These are phyloP conservation scores for Trichechus manatus DNA, from an alignment of 2,113 vertebrate species.

Conservation along the genomic window DNA sequence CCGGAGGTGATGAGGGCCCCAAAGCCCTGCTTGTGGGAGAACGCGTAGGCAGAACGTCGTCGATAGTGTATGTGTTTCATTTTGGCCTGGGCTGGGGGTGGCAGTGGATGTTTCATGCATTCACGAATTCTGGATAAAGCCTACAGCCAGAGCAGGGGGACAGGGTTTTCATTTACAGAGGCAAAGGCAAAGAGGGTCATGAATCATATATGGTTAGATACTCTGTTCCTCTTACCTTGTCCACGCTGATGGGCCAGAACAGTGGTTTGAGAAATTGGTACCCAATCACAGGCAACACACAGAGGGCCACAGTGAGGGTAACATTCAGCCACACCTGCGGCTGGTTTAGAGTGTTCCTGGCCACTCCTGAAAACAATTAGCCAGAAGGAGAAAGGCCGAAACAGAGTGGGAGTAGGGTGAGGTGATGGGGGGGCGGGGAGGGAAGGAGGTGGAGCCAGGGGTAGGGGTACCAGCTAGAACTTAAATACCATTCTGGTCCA, in stretches of 20 bases:
- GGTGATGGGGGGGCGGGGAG: not conserved
- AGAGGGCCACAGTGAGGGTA: conserved; percentile 92
- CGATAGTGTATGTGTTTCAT: conserved; percentile 87
- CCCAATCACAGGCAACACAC: conserved; percentile 91
- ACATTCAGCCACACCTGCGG: conserved; percentile 94
- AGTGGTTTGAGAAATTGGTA: conserved; percentile 91
- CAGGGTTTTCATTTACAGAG: conserved; percentile 38
- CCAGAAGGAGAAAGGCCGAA: not conserved
- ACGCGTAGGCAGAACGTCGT: conserved; percentile 95
- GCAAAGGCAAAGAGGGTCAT: conserved; percentile 2
- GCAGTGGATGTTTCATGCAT: conserved; percentile 86
- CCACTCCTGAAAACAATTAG: conserved; percentile 89
- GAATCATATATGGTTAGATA: not conserved
- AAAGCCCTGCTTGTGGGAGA: conserved; percentile 95
- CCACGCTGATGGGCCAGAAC: conserved; percentile 90
- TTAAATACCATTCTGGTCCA: not conserved
- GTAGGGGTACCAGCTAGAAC: not conserved
- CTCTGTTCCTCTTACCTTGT: conserved; percentile 89
- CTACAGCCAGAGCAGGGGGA: conserved; percentile 55
- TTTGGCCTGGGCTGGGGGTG: conserved; percentile 74
- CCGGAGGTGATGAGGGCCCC: conserved; percentile 96
- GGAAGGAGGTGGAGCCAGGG: not conserved
- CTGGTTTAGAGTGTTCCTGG: conserved; percentile 93
- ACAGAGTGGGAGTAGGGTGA: not conserved
- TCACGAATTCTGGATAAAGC: conserved; percentile 83